Base-by-base conservation (phyloP, 1,140 invertebrate genomes). In the Drosophila arawakana region DNA sequence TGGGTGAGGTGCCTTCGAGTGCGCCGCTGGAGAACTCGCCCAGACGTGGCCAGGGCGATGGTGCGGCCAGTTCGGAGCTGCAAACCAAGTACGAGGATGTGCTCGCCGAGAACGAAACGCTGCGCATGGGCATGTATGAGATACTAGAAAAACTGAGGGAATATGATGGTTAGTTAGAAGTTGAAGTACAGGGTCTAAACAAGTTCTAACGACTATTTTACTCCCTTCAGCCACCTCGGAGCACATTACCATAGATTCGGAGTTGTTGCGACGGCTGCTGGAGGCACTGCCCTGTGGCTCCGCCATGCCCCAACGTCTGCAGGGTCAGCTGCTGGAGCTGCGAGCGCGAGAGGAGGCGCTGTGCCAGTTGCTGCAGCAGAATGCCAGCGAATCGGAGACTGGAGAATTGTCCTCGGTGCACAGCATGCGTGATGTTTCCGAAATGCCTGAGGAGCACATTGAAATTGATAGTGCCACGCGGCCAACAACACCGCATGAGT, bases 71-170 rank as follows among this genome's bases (percentile, higher is more conserved):
- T 21, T 80, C 81, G 0, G 91, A 91, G 39, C 74, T 80, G 68
- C 83, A 92, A 39, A 79, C 67, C 21, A 91, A 91, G 30, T 92
- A 92, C 30, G 90, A 93, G 49, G 91, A 93, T 61, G 90, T 95
- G 3, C 91, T 95, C 3, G 93, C 94, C 50, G 95, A 95, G 82
- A 95, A 95, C 79, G 94, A 95, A 72, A 94, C 94, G 1, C 84
- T 95, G 2, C 92, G 95, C 34, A 93, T 93, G 61, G 95, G 95
- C 46, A 93, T 95, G 93, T 93, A 95, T 74, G 95, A 95, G 80
- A 95, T 95, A 49, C 78, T 95, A 63, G 94, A 95, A 63, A 94
- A 94, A 82, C 92, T 95, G 65, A 91, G 93, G n/a, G 93, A 93
- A 75, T 94, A 95, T 89, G 93, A 94, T 91, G 94, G 94, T 95